phyloP scores from a whole-genome alignment of 1,140 invertebrate genomes.

The Coenobita brevimanus region DNA sequence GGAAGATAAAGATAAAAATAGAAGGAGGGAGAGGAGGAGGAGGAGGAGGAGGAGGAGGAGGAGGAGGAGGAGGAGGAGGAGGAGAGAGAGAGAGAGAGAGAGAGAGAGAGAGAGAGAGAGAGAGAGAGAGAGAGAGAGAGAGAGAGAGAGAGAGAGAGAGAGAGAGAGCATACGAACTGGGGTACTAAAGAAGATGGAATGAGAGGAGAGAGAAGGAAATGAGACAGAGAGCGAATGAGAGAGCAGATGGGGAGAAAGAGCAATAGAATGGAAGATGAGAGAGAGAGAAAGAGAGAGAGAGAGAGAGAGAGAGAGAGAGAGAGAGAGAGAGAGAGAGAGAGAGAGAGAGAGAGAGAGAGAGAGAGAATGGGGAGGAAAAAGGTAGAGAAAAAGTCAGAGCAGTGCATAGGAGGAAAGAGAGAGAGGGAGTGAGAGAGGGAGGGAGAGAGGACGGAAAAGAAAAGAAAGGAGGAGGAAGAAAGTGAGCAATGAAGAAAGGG shows the following conservation, averaged over 20 bases:
- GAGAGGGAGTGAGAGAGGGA: slow-evolving; percentile 25
- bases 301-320: neutral
- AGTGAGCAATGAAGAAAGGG: neutral
- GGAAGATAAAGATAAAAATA: too few species aligned
- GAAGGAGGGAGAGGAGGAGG: too few species aligned
- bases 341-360: neutral
- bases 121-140: too few species aligned
- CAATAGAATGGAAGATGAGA: too few species aligned
- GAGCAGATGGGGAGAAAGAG: neutral
- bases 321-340: slow-evolving; percentile 1
- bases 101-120: too few species aligned
- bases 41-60: too few species aligned
- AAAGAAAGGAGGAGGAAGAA: too few species aligned
- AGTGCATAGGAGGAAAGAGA: slow-evolving; percentile 5
- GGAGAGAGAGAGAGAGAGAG: too few species aligned
- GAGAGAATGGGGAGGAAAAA: neutral
- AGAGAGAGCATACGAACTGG: neutral
- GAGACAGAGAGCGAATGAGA: slow-evolving; percentile 13
- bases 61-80: too few species aligned
- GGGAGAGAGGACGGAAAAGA: neutral
- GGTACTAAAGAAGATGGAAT: neutral
- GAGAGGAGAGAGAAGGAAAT: neutral
- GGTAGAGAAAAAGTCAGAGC: neutral
- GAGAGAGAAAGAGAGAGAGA: neutral
- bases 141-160: neutral